Percentiles rank a stretch among this genome's conserved stretches.
phyloP scores from a whole-genome alignment of 2,797 vertebrate genomes.

The Sternotherus odoratus region DNA sequence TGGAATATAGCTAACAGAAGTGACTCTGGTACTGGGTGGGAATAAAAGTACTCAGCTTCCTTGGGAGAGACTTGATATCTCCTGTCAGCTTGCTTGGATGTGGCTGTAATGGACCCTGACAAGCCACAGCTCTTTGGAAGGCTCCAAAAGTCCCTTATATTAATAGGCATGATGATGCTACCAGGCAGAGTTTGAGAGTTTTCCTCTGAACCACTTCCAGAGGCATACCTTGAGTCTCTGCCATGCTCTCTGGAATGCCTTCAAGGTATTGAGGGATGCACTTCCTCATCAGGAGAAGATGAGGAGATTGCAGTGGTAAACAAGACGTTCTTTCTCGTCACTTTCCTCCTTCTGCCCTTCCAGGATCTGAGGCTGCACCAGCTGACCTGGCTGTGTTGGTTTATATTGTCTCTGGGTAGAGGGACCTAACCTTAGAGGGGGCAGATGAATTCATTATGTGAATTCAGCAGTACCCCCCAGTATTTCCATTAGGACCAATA shows the following conservation, averaged over 20 bases:
- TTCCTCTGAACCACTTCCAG: neutral
- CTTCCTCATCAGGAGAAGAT: neutral
- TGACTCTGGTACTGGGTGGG: neutral
- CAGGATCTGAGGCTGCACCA: neutral
- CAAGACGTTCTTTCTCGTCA: neutral
- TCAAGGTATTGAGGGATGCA: neutral
- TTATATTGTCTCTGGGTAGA: neutral
- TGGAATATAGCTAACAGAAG: neutral
- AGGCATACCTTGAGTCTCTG: neutral
- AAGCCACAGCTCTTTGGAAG: neutral
- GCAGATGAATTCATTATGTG: no score
- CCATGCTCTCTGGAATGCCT: neutral
- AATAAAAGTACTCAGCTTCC: neutral
- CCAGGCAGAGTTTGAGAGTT: neutral
- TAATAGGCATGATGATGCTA: neutral
- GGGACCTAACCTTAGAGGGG: neutral
- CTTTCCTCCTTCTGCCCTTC: neutral
- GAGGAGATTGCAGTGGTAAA: neutral
- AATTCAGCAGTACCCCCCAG: no score
- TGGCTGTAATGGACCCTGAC: neutral
- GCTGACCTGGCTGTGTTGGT: neutral
- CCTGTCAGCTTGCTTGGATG: neutral
- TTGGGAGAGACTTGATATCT: neutral
- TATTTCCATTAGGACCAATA: neutral
- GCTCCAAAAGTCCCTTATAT: neutral